Conservation (phyloP, 1,140 invertebrate genomes). For the Yoshiicerus persimilis region DNA sequence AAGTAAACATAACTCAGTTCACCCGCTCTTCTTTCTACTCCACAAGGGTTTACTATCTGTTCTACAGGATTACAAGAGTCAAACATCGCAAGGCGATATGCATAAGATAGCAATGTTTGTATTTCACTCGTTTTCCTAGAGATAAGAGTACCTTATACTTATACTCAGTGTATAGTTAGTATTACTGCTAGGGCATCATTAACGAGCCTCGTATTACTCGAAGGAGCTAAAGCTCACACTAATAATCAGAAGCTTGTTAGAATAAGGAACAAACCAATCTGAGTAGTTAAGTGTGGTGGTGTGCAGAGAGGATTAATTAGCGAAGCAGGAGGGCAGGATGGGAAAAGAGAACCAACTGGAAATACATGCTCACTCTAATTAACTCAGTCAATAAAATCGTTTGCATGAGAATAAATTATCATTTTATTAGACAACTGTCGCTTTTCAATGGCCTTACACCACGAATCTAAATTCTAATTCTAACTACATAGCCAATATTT, state of each 20-base stretch:
- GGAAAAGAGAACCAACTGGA: slow-evolving; percentile 12
- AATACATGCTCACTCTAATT: slow-evolving; percentile 18
- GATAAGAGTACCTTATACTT: background rate
- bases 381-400: slow-evolving; percentile 21
- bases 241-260: background rate
- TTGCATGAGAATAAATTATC: background rate
- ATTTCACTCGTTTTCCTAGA: background rate
- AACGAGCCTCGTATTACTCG: background rate
- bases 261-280: background rate
- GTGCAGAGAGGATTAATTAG: slow-evolving; percentile 10
- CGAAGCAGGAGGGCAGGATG: background rate
- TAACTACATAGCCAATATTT: background rate
- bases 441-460: background rate
- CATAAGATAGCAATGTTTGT: background rate
- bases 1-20: background rate
- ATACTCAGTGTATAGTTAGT: background rate
- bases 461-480: background rate
- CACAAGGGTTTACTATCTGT: background rate
- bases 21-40: background rate
- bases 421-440: slow-evolving; percentile 17
- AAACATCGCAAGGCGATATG: background rate
- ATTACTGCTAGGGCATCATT: background rate
- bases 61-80: background rate
- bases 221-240: background rate
- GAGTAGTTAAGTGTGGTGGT: background rate